Base-by-base conservation (phyloP, 2,888 invertebrate genomes). In the Pyrocoelia pectoralis region DNA sequence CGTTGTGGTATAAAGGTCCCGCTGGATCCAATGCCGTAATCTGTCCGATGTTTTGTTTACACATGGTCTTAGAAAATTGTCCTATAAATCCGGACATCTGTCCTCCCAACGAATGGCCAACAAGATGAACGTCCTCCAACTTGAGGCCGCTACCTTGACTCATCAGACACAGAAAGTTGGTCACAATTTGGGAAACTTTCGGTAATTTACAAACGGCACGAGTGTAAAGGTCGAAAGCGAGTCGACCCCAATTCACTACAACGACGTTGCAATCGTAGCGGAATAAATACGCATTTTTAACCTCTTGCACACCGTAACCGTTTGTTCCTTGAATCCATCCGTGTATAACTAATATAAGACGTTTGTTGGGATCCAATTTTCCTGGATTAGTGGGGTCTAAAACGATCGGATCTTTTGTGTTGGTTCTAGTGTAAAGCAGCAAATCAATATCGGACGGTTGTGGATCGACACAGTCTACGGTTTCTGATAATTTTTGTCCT, bases 31-130 rank as follows among this genome's bases (percentile, higher is more conserved):
- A 40, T 1, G 50, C 64, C 1, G 57, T 57, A 8, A 61, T 66
- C 48, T 49, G 51, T n/a, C 57, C 28, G 1, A 67, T 17, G 17
- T 33, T 57, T 40, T 61, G 29, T 4, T 56, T 54, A 24, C 56
- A 59, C 0, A 49, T 2, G 8, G 38, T 12, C 10, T 53, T 28
- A 8, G 58, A 50, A 1, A 17, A 43, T 38, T 61, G 67, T 6
- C 69, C 69, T n/a, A 55, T 43, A 43, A 59, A 63, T 10, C 69
- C 68, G 6, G 62, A 48, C 4, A 68, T 51, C 55, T 70, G 70
- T 8, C 61, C 69, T 12, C 70, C 70, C 6, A 70, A 41, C 9
- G 69, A 69, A 48, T 69, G 69, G 0, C 70, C 70, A 13, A 71
- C 51, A 1, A 69, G 9, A 8, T 67, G 56, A 5, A 67, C 40